Evolutionary conservation across 2,888 invertebrate genomes (phyloP).

Genomic region (Nemotelus nigrinus): DNA sequence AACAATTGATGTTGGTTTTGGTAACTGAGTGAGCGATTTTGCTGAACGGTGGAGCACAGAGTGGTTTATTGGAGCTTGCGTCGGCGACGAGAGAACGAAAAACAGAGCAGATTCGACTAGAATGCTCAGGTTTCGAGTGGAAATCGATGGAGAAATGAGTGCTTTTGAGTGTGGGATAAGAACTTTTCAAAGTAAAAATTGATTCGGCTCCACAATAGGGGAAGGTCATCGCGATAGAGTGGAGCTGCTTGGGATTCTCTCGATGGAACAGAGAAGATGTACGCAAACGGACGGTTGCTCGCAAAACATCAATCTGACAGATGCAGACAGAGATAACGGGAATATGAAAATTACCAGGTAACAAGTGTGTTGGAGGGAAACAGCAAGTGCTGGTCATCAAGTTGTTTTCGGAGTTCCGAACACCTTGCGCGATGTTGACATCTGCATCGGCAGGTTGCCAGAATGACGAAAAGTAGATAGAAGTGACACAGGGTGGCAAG

Average conservation of each 20-base stretch:
- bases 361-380: conserved; percentile 8
- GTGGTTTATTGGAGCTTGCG: too few species aligned
- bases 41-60: too few species aligned
- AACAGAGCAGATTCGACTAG: too few species aligned
- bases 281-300: background rate
- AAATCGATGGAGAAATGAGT: background rate
- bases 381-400: background rate
- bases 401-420: background rate
- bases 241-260: too few species aligned
- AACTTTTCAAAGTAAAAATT: too few species aligned
- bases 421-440: conserved; percentile 5
- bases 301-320: background rate
- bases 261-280: too few species aligned
- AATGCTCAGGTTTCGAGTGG: background rate
- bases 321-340: background rate
- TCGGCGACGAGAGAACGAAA: too few species aligned
- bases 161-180: background rate
- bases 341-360: background rate
- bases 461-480: background rate
- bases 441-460: background rate
- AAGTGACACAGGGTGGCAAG: too few species aligned
- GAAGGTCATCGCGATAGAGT: too few species aligned
- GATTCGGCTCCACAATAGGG: too few species aligned
- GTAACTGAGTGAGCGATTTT: too few species aligned
- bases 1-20: too few species aligned